Base-by-base conservation (phyloP, 2,888 invertebrate species). In the Eledona agricola region DNA sequence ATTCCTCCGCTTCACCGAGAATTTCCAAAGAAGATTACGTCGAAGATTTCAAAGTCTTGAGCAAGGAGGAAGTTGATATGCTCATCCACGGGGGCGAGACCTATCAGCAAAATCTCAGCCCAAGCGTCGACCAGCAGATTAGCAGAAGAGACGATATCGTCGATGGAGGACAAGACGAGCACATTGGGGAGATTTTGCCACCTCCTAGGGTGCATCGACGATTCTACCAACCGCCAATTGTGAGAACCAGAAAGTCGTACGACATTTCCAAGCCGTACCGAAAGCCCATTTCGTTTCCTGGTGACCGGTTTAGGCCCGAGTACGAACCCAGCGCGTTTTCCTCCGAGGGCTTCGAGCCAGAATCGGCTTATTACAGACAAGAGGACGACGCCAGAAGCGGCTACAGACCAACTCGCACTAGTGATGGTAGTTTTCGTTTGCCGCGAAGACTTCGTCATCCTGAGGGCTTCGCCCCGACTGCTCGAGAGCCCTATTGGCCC, bases 171-270 rank as follows among this genome's bases (percentile, higher is more conserved):
- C 61, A 60, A 7, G 61, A 73, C 31, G 76, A 77, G 55, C 76
- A 77, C 43, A 76, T 77, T 26, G 76, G 76, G 1, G 76, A 77
- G 62, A 77, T 77, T 32, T 56, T 77, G 34, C 74, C 74, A 22
- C 45, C 34, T 3, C 16, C 45, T n/a, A 47, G 49, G 4, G 17
- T 32, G 4, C 50, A 42, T n/a, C 15, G 34, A 17, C 25, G 28
- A 23, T 28, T 34, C 12, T 45, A 51, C 15, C 34, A 45, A 9
- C 42, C 16, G 5, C 9, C 31, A 42, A 25, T 19, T 47, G 40
- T 22, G 13, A 55, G 37, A 52, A 50, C 25, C 32, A 45, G 68
- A 12, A 67, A 68, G 38, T 65, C 65, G 0, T 66, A 65, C 29
- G 57, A 58, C 2, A 40, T 42, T 10, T 61, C 59, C 17, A 59